These are phyloP conservation scores for Trisateles emortualis DNA, from an alignment of 2,888 invertebrate species.

Conservation along the genomic window DNA sequence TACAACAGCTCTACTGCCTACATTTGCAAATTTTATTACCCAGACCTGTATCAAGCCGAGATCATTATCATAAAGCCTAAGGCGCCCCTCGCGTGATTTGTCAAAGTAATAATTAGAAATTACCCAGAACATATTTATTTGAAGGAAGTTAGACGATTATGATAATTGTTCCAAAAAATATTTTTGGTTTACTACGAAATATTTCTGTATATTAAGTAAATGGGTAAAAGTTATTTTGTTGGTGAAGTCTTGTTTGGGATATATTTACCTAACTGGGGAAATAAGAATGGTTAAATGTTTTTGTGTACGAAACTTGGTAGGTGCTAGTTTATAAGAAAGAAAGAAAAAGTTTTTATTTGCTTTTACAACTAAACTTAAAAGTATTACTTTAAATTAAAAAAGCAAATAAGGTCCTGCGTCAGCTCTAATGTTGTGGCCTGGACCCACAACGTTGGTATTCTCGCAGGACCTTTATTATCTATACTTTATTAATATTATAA, in stretches of 20 bases:
- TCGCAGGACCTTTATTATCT: too few relatives aligned
- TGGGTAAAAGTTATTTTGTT: background rate
- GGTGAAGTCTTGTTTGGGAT: background rate
- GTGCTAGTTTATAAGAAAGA: too few relatives aligned
- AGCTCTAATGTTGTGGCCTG: too few relatives aligned
- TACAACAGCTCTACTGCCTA: background rate
- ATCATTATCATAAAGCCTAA: constrained; percentile 17
- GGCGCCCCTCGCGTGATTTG: constrained; percentile 19
- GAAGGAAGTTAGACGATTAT: constrained; percentile 15
- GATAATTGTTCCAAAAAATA: constrained; percentile 16
- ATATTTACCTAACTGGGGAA: background rate
- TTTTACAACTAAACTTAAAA: too few relatives aligned
- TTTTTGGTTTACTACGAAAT: constrained; percentile 12
- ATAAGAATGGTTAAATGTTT: too few relatives aligned
- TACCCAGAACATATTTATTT: constrained; percentile 9
- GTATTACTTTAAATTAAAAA: too few relatives aligned
- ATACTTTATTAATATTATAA: too few relatives aligned
- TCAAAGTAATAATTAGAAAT: constrained; percentile 24
- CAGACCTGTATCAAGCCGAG: constrained; percentile 5
- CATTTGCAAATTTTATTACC: constrained; percentile 2
- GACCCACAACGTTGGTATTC: too few relatives aligned
- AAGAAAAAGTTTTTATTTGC: too few relatives aligned
- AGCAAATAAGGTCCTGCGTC: too few relatives aligned
- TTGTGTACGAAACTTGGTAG: too few relatives aligned
- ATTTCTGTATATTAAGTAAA: background rate